A percentile compares a stretch with the other conserved stretches of the same genome.
phyloP scores from a whole-genome alignment of 1,140 invertebrate species.

The Eufriesea mexicana region DNA sequence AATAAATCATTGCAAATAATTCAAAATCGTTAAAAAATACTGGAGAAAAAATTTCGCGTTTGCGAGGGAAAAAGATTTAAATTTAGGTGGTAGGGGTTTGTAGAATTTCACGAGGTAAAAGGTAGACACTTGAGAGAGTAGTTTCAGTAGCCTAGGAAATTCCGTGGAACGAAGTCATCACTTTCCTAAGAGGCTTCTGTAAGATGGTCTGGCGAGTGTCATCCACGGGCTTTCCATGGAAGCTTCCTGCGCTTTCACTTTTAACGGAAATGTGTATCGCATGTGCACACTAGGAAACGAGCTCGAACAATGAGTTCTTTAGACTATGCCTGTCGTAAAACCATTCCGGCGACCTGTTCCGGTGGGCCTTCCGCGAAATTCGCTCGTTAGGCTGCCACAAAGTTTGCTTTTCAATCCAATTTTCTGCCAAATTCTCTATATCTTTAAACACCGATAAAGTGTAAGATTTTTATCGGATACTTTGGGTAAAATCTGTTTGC shows the following conservation, averaged over 20 bases:
- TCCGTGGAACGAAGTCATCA: background rate
- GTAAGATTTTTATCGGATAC: too few species aligned
- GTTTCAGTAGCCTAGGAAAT: background rate
- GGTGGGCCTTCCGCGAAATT: background rate
- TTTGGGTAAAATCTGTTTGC: too few species aligned
- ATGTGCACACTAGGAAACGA: background rate
- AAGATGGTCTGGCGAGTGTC: background rate
- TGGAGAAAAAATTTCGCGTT: too few species aligned
- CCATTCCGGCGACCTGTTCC: background rate
- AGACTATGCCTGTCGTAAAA: background rate
- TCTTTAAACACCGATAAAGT: too few species aligned
- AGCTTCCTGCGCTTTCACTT: background rate
- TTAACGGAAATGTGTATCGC: background rate
- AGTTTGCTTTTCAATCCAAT: background rate
- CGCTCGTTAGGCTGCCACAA: background rate
- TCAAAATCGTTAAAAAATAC: too few species aligned
- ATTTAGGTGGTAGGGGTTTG: too few species aligned
- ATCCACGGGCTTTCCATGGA: background rate
- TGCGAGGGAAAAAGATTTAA: too few species aligned
- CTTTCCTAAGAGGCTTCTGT: background rate
- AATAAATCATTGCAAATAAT: too few species aligned
- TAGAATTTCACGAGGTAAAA: too few species aligned
- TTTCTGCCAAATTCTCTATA: too few species aligned
- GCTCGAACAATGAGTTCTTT: background rate
- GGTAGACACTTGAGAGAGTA: background rate